Conservation (phyloP, 2,888 invertebrate genomes). For the Phengaris arion region DNA sequence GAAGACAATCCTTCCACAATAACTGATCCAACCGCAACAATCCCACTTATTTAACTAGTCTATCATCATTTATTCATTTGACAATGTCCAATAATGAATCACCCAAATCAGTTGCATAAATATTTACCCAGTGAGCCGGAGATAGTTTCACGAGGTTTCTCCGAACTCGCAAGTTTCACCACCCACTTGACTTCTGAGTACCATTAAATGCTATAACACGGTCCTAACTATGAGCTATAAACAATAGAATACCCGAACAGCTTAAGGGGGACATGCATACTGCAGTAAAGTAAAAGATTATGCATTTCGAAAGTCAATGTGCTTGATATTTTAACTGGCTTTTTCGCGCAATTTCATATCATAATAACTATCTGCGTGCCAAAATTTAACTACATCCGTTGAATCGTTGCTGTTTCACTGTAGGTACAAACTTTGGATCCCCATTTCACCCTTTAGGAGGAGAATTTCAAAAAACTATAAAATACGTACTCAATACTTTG, state of each 20-base stretch:
- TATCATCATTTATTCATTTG: background rate
- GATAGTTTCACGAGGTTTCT: conserved; percentile 18
- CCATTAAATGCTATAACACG: background rate
- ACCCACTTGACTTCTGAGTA: conserved; percentile 15
- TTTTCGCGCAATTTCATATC: too few relatives aligned
- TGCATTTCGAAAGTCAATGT: background rate
- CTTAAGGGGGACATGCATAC: background rate
- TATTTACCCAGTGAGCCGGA: conserved; percentile 7
- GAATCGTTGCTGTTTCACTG: too few relatives aligned
- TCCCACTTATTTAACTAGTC: background rate
- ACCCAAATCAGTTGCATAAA: conserved; percentile 13
- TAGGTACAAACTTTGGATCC: too few relatives aligned
- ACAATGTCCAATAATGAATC: background rate
- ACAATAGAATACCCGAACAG: background rate
- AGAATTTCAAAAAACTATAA: too few relatives aligned
- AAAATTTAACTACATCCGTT: too few relatives aligned
- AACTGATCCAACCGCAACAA: too few relatives aligned
- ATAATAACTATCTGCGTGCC: too few relatives aligned
- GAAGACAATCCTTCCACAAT: too few relatives aligned
- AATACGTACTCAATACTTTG: too few relatives aligned
- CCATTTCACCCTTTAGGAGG: too few relatives aligned
- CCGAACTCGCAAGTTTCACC: conserved; percentile 19
- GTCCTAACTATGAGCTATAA: conserved; percentile 1
- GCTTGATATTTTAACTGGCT: too few relatives aligned
- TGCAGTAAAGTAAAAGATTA: background rate